A percentile compares a stretch with the other conserved stretches of the same genome.
Conservation (phyloP, 2,888 invertebrate species). For the Lepeophtheirus nordmannii region DNA sequence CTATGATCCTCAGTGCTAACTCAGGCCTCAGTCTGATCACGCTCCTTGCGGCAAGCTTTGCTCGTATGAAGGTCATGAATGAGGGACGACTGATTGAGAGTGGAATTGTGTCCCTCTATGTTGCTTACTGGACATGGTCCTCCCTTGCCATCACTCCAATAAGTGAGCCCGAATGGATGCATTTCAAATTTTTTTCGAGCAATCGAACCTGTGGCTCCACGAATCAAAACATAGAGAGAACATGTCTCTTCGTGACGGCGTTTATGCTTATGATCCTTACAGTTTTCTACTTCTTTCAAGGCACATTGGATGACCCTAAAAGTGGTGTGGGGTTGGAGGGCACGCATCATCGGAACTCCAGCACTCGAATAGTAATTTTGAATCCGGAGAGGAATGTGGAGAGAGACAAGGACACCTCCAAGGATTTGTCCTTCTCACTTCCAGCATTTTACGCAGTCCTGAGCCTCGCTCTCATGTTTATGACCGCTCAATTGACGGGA, state of each 20-base stretch:
- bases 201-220: slow-evolving; percentile 1
- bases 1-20: slow-evolving; percentile 8
- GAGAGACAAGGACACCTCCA: background rate
- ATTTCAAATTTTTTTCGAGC: background rate
- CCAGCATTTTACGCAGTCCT: slow-evolving; percentile 6
- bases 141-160: slow-evolving; percentile 1
- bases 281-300: background rate
- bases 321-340: background rate
- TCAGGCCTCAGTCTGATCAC: slow-evolving; percentile 11
- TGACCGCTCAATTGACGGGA: slow-evolving; percentile 16
- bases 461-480: slow-evolving; percentile 4
- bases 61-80: background rate
- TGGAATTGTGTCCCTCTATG: slow-evolving; percentile 14
- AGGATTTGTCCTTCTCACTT: background rate
- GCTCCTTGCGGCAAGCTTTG: slow-evolving; percentile 10
- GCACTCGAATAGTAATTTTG: background rate
- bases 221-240: background rate
- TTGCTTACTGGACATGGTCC: slow-evolving; percentile 19
- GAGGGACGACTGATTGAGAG: slow-evolving; percentile 9
- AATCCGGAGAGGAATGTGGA: background rate
- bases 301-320: background rate
- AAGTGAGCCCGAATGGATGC: slow-evolving; percentile 5
- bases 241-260: slow-evolving; percentile 8
- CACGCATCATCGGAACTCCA: too few species aligned
- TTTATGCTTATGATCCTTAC: slow-evolving; percentile 4